These are phyloP conservation scores for Holcopasites calliopsidis DNA, from an alignment of 1,140 invertebrate species.

Conservation along the genomic window DNA sequence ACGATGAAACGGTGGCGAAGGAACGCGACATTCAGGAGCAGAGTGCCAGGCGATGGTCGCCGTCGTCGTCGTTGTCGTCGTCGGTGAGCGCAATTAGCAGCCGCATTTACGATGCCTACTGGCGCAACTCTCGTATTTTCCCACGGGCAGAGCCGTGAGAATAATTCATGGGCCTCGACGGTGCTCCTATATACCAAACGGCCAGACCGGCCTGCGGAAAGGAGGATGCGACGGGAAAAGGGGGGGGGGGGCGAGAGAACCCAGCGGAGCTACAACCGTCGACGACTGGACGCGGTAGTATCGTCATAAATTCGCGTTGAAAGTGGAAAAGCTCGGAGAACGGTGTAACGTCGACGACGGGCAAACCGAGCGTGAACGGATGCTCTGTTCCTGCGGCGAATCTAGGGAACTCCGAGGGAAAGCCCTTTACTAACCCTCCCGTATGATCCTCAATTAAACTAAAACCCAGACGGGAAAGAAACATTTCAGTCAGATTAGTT, in stretches of 20 bases:
- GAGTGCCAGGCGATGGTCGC: not conserved
- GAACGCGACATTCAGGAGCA: constrained; percentile 52
- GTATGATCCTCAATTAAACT: not conserved
- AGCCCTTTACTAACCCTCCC: not conserved
- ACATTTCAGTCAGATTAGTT: no score
- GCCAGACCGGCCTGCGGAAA: constrained; percentile 18
- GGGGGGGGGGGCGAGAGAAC: not conserved
- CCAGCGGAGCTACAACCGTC: constrained; percentile 29
- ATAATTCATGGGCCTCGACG: constrained; percentile 75
- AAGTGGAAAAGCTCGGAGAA: constrained; percentile 58
- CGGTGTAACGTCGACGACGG: not conserved
- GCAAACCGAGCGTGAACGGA: constrained; percentile 14
- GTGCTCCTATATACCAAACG: constrained; percentile 57
- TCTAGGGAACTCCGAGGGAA: not conserved
- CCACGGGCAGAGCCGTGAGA: constrained; percentile 77
- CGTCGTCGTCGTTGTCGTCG: constrained; percentile 50
- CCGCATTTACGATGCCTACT: constrained; percentile 74
- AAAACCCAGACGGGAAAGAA: no score
- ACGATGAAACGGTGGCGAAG: constrained; percentile 30
- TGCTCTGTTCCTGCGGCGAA: constrained; percentile 19
- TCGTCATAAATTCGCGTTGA: constrained; percentile 61
- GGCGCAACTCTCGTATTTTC: constrained; percentile 76
- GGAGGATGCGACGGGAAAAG: constrained; percentile 19
- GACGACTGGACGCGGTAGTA: constrained; percentile 32
- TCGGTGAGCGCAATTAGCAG: constrained; percentile 74